These are phyloP conservation scores for Bombus vancouverensis DNA, from an alignment of 1,140 invertebrate genomes.

Conservation along the genomic window DNA sequence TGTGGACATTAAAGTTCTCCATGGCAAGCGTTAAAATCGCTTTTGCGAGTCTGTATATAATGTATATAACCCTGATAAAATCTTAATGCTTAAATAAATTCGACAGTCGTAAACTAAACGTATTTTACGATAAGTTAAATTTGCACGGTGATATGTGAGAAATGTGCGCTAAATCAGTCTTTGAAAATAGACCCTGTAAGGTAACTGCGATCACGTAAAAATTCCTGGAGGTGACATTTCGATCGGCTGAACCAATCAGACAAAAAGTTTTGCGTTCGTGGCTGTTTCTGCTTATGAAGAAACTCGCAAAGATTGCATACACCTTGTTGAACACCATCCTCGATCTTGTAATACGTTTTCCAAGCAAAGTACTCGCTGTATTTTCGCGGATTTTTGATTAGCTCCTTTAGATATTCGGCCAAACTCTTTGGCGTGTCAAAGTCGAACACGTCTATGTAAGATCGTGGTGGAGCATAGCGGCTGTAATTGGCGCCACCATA, in stretches of 20 bases:
- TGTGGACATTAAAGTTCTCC: too few relatives aligned
- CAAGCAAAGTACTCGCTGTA: constrained; percentile 84
- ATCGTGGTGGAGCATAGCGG: constrained; percentile 82
- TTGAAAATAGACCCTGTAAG: constrained; percentile 15
- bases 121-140: not conserved
- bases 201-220: constrained; percentile 36
- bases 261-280: constrained; percentile 53
- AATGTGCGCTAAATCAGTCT: not conserved
- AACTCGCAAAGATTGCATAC: constrained; percentile 71
- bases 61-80: too few relatives aligned
- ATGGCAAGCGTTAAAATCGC: too few relatives aligned
- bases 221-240: constrained; percentile 66
- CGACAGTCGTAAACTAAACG: not conserved
- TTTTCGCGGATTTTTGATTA: constrained; percentile 78
- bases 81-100: too few relatives aligned
- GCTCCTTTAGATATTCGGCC: constrained; percentile 81
- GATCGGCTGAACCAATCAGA: constrained; percentile 67
- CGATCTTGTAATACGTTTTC: constrained; percentile 78
- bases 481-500: constrained; percentile 84
- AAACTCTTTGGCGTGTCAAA: constrained; percentile 82
- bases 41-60: too few relatives aligned
- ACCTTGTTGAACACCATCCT: not conserved
- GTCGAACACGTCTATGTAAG: constrained; percentile 85
- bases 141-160: not conserved
- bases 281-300: constrained; percentile 55